phyloP scores from a whole-genome alignment of 2,797 vertebrate species.

The Otolemur crassicaudatus region DNA sequence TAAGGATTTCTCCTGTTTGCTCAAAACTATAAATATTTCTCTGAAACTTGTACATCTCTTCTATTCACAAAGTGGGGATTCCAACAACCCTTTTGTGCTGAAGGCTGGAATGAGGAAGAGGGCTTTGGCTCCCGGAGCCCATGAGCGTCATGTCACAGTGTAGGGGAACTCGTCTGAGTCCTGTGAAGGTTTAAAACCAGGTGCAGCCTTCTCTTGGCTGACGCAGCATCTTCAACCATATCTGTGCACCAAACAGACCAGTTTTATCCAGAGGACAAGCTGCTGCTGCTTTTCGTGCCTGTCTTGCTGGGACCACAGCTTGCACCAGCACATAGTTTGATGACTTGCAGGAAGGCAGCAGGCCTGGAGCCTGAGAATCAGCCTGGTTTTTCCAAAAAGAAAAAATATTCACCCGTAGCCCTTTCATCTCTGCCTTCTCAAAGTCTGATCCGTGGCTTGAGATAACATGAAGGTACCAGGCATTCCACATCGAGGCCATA shows the following conservation, averaged over 20 bases:
- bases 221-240: neutral
- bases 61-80: neutral
- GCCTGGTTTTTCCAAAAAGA: neutral
- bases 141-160: neutral
- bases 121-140: neutral
- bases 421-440: neutral
- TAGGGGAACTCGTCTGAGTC: neutral
- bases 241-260: neutral
- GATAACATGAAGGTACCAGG: neutral
- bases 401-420: neutral
- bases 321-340: neutral
- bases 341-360: neutral
- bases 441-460: neutral
- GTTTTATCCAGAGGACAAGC: neutral
- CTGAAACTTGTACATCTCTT: neutral
- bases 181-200: neutral
- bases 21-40: conserved; percentile 55
- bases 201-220: neutral
- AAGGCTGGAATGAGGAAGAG: neutral
- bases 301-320: neutral
- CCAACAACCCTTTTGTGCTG: neutral
- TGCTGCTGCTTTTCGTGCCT: neutral
- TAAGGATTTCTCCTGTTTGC: neutral
- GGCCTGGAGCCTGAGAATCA: neutral
- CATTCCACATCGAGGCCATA: neutral